phyloP scores from a whole-genome alignment of 2,113 vertebrate genomes.

The Bufo gargarizans region DNA sequence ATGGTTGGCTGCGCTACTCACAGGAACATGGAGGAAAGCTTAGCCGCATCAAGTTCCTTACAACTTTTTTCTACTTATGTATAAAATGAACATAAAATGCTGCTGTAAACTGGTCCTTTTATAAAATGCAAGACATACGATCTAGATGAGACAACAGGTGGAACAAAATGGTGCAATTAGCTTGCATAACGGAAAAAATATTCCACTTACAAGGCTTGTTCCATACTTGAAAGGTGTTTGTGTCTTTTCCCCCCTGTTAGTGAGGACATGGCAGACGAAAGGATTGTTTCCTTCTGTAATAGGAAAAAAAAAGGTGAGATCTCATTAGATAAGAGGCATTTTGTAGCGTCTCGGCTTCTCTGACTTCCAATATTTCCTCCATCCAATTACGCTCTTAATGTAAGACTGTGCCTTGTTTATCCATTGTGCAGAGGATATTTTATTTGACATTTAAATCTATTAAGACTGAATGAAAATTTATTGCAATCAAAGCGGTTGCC shows the following conservation, averaged over 20 bases:
- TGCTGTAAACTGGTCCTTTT: neutral
- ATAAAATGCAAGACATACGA: neutral
- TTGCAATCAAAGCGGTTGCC: constrained; percentile 23
- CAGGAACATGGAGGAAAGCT: neutral
- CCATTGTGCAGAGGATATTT: neutral
- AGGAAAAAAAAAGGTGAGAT: constrained; percentile 10
- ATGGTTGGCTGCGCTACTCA: neutral
- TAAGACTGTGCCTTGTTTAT: neutral
- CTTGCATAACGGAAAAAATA: neutral
- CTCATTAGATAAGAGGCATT: neutral
- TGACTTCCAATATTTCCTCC: neutral
- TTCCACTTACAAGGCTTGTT: neutral
- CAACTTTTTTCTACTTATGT: neutral
- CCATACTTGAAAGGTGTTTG: constrained; percentile 6
- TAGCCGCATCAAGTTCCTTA: neutral
- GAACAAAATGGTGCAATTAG: constrained; percentile 8
- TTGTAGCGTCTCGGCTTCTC: neutral
- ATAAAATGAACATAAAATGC: neutral
- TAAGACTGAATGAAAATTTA: constrained; percentile 32
- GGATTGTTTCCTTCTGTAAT: neutral
- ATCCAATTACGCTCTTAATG: neutral
- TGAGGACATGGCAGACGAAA: neutral
- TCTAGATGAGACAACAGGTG: neutral
- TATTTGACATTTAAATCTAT: constrained; percentile 38
- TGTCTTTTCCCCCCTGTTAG: neutral